Evolutionary conservation across 1,140 invertebrate species (phyloP).

Genomic region (Homarus americanus): DNA sequence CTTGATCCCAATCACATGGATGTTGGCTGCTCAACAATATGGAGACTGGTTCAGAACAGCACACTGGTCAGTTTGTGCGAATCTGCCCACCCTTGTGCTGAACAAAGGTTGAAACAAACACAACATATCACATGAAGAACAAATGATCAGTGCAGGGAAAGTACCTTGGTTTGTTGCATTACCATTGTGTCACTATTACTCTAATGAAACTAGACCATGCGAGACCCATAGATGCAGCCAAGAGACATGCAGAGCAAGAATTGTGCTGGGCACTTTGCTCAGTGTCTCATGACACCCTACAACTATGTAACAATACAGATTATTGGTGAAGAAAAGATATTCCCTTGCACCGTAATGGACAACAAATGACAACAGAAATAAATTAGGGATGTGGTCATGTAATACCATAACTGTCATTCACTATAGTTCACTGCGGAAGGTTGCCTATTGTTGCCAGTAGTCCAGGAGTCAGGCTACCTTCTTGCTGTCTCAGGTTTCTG

Average conservation of each 20-base stretch:
- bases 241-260: constrained; percentile 51
- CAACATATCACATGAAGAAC: constrained; percentile 69
- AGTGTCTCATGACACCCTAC: constrained; percentile 54
- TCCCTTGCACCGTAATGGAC: constrained; percentile 71
- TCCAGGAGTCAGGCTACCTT: constrained; percentile 64
- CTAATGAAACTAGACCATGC: constrained; percentile 71
- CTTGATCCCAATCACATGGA: constrained; percentile 35
- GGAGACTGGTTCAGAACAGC: constrained; percentile 53
- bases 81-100: constrained; percentile 67
- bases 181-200: constrained; percentile 64
- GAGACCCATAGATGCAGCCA: constrained; percentile 68
- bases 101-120: constrained; percentile 62
- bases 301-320: constrained; percentile 68
- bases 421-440: constrained; percentile 66
- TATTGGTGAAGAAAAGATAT: constrained; percentile 70
- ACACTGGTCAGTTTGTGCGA: constrained; percentile 68
- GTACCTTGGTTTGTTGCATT: constrained; percentile 68
- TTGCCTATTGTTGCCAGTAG: constrained; percentile 67
- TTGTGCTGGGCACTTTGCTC: constrained; percentile 39
- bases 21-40: constrained; percentile 28
- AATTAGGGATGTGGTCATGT: constrained; percentile 67
- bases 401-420: constrained; percentile 65
- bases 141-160: constrained; percentile 69
- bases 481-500: constrained; percentile 37
- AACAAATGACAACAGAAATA: constrained; percentile 72